Evolutionary conservation across 2,113 vertebrate species (phyloP), one percentile per base, ranked within the genome.

Genomic region (Bos indicus): DNA sequence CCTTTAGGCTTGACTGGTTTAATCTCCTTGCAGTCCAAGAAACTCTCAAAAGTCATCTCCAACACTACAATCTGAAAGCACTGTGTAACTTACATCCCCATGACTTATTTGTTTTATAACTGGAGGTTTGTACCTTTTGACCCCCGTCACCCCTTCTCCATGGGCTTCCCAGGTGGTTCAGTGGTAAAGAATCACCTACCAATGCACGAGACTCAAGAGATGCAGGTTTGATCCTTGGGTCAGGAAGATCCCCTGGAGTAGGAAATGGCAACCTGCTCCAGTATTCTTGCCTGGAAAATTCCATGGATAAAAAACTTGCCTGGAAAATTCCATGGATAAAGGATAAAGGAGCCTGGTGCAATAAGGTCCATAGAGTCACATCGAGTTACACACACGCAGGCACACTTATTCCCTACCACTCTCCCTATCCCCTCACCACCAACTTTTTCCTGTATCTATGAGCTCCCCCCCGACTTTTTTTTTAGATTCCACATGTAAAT

Each of bases 381-480:
- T 71, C 0, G 9, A 71, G n/a, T 21, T 71, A n/a, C n/a, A 36
- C n/a, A 71, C n/a, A 71, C 0, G 0, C 9, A 36, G 64, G n/a
- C 64, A 71, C 64, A 36, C 17, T 71, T 4, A 21, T 64, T 74
- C 11, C 11, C 33, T 46, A 84, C 13, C 30, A n/a, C 48, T 57
- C 6, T 5, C 17, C 4, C 7, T 6, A 4, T 12, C 33, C n/a
- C 15, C 21, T 10, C 16, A 15, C 17, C 9, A 57, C 51, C 13
- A 17, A 26, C 30, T 17, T 91, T 54, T 86, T 40, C 62, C 30
- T 78, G 36, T 62, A 54, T 86, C 46, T 54, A 16, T 36, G 28
- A 62, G 17, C 10, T 46, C 2, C 0, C 21, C 7, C 7, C 0
- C 0, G 0, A 0, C 11, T 48, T 19, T 85, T 91, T 85, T 25